Percentiles rank a stretch among this genome's conserved stretches.
phyloP scores from a whole-genome alignment of 2,888 invertebrate species.

The Melikaiella ostensackeni region DNA sequence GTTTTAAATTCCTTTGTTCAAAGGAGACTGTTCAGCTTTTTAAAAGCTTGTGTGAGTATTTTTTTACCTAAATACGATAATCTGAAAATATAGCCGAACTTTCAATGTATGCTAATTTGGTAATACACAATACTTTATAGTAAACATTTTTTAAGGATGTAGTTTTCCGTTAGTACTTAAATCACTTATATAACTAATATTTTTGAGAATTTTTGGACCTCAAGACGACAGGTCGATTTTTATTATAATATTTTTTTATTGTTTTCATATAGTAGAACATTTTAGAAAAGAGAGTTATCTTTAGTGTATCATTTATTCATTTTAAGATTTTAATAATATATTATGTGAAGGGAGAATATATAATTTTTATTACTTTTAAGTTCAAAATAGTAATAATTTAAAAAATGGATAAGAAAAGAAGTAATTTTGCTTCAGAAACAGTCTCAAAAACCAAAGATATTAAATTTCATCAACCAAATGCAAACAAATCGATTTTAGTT shows the following conservation, averaged over 20 bases:
- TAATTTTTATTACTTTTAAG: not conserved
- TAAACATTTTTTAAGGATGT: not conserved
- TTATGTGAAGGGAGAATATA: not conserved
- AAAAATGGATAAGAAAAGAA: not conserved
- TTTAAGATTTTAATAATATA: not conserved
- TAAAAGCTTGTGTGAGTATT: not conserved
- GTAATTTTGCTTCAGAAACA: not conserved
- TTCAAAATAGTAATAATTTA: not conserved
- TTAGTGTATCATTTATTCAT: not conserved
- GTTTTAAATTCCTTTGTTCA: not conserved
- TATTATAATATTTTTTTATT: not conserved
- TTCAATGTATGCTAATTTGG: not conserved
- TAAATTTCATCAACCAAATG: not conserved
- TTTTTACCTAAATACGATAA: not conserved
- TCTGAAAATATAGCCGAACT: not conserved
- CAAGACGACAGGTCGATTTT: not conserved
- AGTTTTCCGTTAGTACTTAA: not conserved
- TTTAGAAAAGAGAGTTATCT: not conserved
- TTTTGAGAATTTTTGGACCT: not conserved
- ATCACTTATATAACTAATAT: not conserved
- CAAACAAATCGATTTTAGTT: not conserved
- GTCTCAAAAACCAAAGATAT: conserved; percentile 7
- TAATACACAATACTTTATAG: too few relatives aligned
- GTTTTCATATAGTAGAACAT: not conserved
- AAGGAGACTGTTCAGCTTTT: not conserved